Conservation (phyloP, 2,888 invertebrate genomes). For the Acanthosepion lycidas region DNA sequence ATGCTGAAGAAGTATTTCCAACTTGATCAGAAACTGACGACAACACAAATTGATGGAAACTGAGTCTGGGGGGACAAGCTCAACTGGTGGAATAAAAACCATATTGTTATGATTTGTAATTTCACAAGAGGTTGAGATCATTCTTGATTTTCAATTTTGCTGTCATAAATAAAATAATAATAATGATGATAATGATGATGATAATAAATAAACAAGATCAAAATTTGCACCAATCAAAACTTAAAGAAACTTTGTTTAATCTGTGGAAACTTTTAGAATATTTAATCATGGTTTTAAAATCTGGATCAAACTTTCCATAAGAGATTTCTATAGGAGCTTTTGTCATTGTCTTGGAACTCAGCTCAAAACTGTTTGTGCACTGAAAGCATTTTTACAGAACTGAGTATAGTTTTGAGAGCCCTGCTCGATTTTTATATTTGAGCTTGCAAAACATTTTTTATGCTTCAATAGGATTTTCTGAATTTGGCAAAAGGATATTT, state of each 20-base stretch:
- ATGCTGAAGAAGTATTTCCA: background rate
- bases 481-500: no score
- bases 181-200: background rate
- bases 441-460: no score
- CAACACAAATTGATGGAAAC: background rate
- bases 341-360: no score
- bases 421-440: no score
- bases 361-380: no score
- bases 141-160: background rate
- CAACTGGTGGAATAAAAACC: background rate
- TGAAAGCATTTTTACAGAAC: no score
- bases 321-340: no score
- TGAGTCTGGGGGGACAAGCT: background rate
- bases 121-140: background rate
- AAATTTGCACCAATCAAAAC: conserved; percentile 18
- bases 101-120: background rate
- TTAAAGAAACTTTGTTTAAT: background rate
- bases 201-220: background rate
- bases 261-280: background rate
- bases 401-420: no score
- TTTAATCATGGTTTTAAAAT: background rate
- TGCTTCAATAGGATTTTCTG: no score
- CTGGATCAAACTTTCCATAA: background rate
- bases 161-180: conserved; percentile 13
- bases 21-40: background rate